Conservation (phyloP, 2,797 vertebrate genomes). For the Eupleurogrammus muticus region DNA sequence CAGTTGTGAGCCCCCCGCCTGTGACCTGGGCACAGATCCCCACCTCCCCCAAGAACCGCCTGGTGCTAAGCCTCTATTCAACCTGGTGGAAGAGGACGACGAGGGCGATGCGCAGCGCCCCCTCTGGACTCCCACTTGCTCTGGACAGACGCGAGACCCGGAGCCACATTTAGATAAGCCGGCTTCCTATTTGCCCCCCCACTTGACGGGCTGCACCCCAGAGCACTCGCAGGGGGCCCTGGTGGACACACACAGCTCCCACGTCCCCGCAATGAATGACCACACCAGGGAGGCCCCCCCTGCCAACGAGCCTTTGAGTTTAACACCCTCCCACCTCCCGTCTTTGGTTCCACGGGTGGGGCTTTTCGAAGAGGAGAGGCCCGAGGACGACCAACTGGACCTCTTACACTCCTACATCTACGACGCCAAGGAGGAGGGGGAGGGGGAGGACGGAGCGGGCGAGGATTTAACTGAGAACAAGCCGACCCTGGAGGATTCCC, state of each 20-base stretch:
- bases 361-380: conserved; percentile 77
- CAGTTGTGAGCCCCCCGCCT: conserved; percentile 80
- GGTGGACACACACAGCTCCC: conserved; percentile 86
- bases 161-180: conserved; percentile 81
- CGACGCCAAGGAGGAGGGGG: conserved; percentile 86
- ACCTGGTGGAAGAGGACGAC: conserved; percentile 88
- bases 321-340: conserved; percentile 74
- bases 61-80: conserved; percentile 91
- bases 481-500: conserved; percentile 88
- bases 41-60: conserved; percentile 89
- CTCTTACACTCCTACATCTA: conserved; percentile 93
- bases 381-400: conserved; percentile 88
- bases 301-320: conserved; percentile 74
- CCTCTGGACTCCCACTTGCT: conserved; percentile 76
- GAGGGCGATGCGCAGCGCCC: conserved; percentile 74
- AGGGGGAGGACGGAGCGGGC: conserved; percentile 69
- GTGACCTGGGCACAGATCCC: conserved; percentile 88
- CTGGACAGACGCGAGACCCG: conserved; percentile 82
- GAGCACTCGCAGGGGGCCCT: conserved; percentile 86
- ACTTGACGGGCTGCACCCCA: conserved; percentile 74
- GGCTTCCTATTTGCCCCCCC: conserved; percentile 84
- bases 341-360: conserved; percentile 80
- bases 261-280: conserved; percentile 81
- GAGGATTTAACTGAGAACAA: conserved; percentile 84
- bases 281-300: conserved; percentile 71